Base-by-base conservation (phyloP, 1,140 invertebrate genomes). In the Ephestia elutella region DNA sequence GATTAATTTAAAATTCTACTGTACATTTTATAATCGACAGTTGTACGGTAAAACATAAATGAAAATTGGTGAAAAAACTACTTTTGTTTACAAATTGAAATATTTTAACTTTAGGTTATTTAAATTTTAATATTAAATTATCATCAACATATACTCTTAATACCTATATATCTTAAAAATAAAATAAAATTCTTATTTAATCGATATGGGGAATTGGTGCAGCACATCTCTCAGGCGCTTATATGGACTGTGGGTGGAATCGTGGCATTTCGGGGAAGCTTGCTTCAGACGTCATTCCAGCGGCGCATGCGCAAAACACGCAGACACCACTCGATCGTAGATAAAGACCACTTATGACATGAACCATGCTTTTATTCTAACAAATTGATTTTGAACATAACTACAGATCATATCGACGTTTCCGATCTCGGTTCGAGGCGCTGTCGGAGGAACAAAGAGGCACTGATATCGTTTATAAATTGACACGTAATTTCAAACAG, bases 321-420 rank as follows among this genome's bases (percentile, higher is more conserved):
- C 75, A 73, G 82, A 84, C 80, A 74, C 72, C 66, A 62, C 66
- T 68, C 68, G 81, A 86, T 83, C 71, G 55, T 64, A 86, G 83
- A 84, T 86, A 84, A 80, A 76, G 59, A 63, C 70, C 71, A 69
- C 70, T 80, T 83, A 82, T 85, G 76, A 83, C 78, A 77, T 73
- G 69, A 73, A 68, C 70, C 72, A 71, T 73, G 73, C 70, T 70
- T 75, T 75, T 73, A 75, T 80, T 76, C 76, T 74, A 76, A 80
- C 79, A 83, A 82, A 81, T 83, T 82, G 82, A 83, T 86, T 86
- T 80, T 56, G 63, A 83, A 78, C 70, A 75, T 67, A 59, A 50
- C 30, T 60, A 63, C 58, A 66, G 56, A 32, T 50, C 35, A 20
- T 65, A 72, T 72, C 64, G 35, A 17, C 38, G 59, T 60, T 54